Conservation (phyloP, 2,888 invertebrate species). For the Orchestes rusci region DNA sequence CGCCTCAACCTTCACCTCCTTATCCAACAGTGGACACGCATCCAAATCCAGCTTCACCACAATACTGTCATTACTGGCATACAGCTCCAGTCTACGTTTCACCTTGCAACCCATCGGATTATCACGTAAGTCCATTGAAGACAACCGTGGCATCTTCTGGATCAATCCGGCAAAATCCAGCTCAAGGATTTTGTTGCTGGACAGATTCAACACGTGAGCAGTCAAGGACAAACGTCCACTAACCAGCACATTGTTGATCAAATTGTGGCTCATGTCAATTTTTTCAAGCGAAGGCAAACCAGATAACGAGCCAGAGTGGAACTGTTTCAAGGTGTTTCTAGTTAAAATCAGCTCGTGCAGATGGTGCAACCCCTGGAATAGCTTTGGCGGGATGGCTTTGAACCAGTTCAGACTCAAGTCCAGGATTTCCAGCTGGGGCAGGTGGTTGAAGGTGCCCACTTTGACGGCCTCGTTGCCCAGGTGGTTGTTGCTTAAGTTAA, state of each 20-base stretch:
- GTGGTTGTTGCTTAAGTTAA: conserved; percentile 35
- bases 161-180: conserved; percentile 37
- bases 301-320: conserved; percentile 37
- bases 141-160: conserved; percentile 35
- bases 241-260: conserved; percentile 31
- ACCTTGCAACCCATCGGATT: conserved; percentile 36
- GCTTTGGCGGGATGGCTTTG: conserved; percentile 29
- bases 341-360: conserved; percentile 36
- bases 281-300: conserved; percentile 37
- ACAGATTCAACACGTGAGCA: conserved; percentile 38
- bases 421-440: conserved; percentile 32
- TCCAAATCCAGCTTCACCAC: conserved; percentile 21
- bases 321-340: conserved; percentile 33
- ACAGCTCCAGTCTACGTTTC: conserved; percentile 7
- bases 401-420: conserved; percentile 29
- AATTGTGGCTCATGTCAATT: conserved; percentile 38
- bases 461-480: conserved; percentile 30
- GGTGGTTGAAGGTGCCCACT: conserved; percentile 32
- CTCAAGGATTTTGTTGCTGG: conserved; percentile 35
- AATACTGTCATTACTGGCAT: conserved; percentile 35
- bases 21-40: conserved; percentile 13
- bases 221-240: conserved; percentile 37
- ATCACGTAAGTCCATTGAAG: conserved; percentile 34
- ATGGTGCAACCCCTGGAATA: conserved; percentile 33
- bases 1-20: background rate